A percentile compares a stretch with the other conserved stretches of the same genome.
Evolutionary conservation across 2,888 invertebrate genomes (phyloP).

Genomic region (Agonopterix alstromeriana): DNA sequence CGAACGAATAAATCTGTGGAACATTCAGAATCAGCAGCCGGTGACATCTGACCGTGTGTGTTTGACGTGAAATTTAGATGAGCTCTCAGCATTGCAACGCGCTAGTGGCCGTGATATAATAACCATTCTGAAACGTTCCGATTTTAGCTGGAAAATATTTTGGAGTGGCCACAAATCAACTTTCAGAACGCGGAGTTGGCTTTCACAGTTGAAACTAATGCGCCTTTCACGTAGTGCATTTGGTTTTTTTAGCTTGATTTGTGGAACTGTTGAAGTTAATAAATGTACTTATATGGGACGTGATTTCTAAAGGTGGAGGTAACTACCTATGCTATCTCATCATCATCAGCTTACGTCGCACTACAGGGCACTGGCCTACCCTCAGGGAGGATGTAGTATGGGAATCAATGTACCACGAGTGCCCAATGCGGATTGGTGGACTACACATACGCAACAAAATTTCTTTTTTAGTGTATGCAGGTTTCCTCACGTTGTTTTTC

Average conservation of each 20-base stretch:
- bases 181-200: constrained; percentile 3
- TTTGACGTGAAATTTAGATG: constrained; percentile 46
- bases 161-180: constrained; percentile 10
- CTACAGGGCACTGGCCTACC: too few species aligned
- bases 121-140: constrained; percentile 5
- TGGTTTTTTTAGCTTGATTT: background rate
- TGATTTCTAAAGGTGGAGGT: too few species aligned
- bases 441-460: too few species aligned
- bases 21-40: constrained; percentile 28
- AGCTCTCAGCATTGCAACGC: constrained; percentile 13
- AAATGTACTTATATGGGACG: too few species aligned
- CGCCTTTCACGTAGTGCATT: background rate
- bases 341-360: too few species aligned
- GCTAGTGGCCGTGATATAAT: constrained; percentile 11
- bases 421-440: too few species aligned
- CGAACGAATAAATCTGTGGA: constrained; percentile 1
- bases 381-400: too few species aligned
- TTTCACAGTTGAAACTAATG: constrained; percentile 6
- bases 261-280: background rate
- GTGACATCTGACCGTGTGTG: constrained; percentile 39
- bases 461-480: too few species aligned
- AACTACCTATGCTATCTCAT: too few species aligned
- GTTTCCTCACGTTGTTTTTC: too few species aligned
- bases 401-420: too few species aligned
- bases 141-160: constrained; percentile 10